Evolutionary conservation across 2,113 vertebrate genomes (phyloP), one percentile per base, ranked within the genome.

Genomic region (Poeciliopsis turrubarensis): DNA sequence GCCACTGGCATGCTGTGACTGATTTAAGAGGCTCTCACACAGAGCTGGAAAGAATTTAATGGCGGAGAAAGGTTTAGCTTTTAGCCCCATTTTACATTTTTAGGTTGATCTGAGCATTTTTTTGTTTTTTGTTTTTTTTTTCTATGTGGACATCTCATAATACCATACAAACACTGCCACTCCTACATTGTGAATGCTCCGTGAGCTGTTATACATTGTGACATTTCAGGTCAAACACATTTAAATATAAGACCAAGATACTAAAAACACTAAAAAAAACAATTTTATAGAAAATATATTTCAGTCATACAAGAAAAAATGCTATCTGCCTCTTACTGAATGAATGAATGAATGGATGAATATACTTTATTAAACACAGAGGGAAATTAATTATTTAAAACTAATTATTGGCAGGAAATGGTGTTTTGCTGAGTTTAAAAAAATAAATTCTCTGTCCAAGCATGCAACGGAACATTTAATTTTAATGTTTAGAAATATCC

Each of bases 51-150:
- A 73, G 69, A 64, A 47, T 65, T 68, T 14, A 1, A 71, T 74
- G 68, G 44, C 69, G 34, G 61, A 57, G 44, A 62, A 1, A 39
- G 17, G 64, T 77, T 85, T 60, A 77, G 75, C 62, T 60, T 73
- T 51, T 69, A 81, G 73, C 81, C 79, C 69, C 67, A 82, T 80
- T 86, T 83, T 83, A 83, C 75, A 70, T 87, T 83, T 47, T 67
- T 31, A 41, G 66, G 60, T 73, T 57, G 75, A 39, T 76, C 79
- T 3, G 15, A 60, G 82, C 69, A 62, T 1, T 57, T 82, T 72
- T 64, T 0, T 81, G n/a, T n/a, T n/a, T n/a, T n/a, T n/a, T n/a
- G n/a, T 1, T 57, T 82, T 72, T 64, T 0, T 81, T 87, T 87
- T 75, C 89, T 71, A 90, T 87, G 80, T 75, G 65, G 79, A 86